A percentile compares a stretch with the other conserved stretches of the same genome.
Evolutionary conservation across 1,140 invertebrate genomes (phyloP).

Genomic region (Brevipalpus yothersi): DNA sequence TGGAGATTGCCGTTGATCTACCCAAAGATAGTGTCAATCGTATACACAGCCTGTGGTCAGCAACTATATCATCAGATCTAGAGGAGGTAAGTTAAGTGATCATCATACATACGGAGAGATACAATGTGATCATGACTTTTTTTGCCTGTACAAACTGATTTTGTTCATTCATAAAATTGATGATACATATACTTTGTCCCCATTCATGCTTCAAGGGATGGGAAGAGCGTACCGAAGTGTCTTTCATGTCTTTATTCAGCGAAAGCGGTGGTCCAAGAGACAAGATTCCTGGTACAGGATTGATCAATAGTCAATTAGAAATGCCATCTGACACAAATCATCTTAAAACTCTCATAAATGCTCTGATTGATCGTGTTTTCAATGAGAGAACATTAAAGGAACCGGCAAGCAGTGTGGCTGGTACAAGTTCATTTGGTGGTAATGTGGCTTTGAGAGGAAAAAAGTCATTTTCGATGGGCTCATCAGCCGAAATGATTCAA

Average conservation of each 20-base stretch:
- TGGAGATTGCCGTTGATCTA: background rate
- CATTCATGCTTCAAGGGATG: background rate
- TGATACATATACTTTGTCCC: background rate
- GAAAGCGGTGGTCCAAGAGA: background rate
- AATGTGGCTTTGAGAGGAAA: too few species aligned
- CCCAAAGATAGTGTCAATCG: background rate
- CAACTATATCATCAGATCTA: background rate
- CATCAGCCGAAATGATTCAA: too few species aligned
- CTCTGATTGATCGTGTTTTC: too few species aligned
- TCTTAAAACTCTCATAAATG: too few species aligned
- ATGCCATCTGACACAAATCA: background rate
- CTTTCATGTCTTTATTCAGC: background rate
- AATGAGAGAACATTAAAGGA: too few species aligned
- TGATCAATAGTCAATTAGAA: background rate
- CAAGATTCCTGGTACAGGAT: background rate
- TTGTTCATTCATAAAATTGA: background rate
- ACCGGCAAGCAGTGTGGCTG: too few species aligned
- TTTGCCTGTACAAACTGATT: background rate
- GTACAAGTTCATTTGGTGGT: too few species aligned
- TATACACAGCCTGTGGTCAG: background rate
- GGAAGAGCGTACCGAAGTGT: background rate
- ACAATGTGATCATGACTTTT: background rate
- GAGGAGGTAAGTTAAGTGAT: background rate
- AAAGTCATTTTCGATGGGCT: too few species aligned
- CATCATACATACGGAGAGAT: background rate